Base-by-base conservation (phyloP, 2,797 vertebrate genomes). In the Phrynocephalus guinanensis region DNA sequence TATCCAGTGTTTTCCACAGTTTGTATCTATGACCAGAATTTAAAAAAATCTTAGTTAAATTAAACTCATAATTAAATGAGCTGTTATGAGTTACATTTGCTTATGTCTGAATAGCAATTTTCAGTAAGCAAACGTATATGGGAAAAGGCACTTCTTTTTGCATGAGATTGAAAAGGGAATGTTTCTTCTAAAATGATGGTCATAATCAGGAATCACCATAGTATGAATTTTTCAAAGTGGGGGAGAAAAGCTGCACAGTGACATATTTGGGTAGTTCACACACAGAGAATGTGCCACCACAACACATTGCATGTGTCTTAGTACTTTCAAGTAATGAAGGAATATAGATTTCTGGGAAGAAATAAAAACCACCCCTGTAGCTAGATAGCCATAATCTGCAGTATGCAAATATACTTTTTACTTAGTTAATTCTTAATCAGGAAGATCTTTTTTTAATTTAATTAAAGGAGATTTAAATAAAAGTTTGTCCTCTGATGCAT, bases 401-500 rank as follows among this genome's bases (percentile, higher is more conserved):
- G 20, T 48, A 73, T 80, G 70, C 78, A 72, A 26, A 81, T 60
- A 24, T 80, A 26, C 28, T 73, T 81, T n/a, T 73, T 73, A 72
- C 52, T 52, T 22, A 38, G 1, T 38, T 67, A n/a, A 60, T 79
- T n/a, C 52, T 30, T 81, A 80, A 60, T 44, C 5, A 26, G 18
- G 26, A 28, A 6, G 33, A 28, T 4, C 26, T 72, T 83, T 24
- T 72, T 83, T 24, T n/a, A 18, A 60, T 16, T 86, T 33, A 56
- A 79, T 71, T 56, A 38, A 71, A 71, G 68, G 18, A 10, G 7
- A 11, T 68, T 80, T 73, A 33, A 56, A 83, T 33, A 22, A 13
- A 72, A 73, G 79, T 63, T 18, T 63, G 60, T 63, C 5, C 87
- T 94, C 90, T 91, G 85, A 90, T 92, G 8, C 78, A 30, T 90